These are phyloP conservation scores for Cheilinus undulatus DNA, from an alignment of 2,113 vertebrate species.

Conservation along the genomic window DNA sequence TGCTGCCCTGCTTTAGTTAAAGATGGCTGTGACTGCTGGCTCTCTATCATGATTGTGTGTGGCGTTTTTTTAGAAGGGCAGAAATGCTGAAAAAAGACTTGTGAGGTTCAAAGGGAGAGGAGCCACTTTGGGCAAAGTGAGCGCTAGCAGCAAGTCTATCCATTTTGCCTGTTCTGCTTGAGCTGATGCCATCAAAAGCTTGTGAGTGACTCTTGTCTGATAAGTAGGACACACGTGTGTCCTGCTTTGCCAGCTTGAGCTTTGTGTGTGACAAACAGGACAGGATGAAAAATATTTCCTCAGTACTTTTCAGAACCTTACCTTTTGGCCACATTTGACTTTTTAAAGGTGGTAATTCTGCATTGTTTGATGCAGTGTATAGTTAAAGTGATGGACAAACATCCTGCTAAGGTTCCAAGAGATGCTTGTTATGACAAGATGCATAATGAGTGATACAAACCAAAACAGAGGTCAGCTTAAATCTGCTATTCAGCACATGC, in stretches of 20 bases:
- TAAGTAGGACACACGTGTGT: slow-evolving; percentile 71
- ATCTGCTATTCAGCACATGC: too few relatives aligned
- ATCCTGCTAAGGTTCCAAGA: neutral
- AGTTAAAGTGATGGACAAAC: neutral
- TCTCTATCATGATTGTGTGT: slow-evolving; percentile 1
- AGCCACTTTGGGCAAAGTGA: slow-evolving; percentile 36
- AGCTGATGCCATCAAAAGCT: slow-evolving; percentile 71
- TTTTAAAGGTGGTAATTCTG: too few relatives aligned
- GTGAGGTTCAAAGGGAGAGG: slow-evolving; percentile 38
- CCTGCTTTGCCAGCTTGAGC: slow-evolving; percentile 44
- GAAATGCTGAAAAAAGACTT: slow-evolving; percentile 36
- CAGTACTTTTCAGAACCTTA: neutral
- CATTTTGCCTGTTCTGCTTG: slow-evolving; percentile 67
- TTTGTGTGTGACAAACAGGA: slow-evolving; percentile 38
- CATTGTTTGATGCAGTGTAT: neutral
- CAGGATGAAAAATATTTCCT: slow-evolving; percentile 16
- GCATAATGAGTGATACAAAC: neutral
- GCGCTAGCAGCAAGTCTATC: slow-evolving; percentile 57
- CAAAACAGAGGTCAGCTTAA: neutral
- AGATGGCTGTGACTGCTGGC: neutral
- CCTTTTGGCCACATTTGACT: neutral
- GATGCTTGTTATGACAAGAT: neutral
- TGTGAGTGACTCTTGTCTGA: slow-evolving; percentile 66
- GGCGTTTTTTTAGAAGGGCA: slow-evolving; percentile 11
- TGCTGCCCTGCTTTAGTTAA: slow-evolving; percentile 34